Evolutionary conservation across 1,140 invertebrate genomes (phyloP), one percentile per base, ranked within the genome.

Genomic region (Ceratina calcarata): DNA sequence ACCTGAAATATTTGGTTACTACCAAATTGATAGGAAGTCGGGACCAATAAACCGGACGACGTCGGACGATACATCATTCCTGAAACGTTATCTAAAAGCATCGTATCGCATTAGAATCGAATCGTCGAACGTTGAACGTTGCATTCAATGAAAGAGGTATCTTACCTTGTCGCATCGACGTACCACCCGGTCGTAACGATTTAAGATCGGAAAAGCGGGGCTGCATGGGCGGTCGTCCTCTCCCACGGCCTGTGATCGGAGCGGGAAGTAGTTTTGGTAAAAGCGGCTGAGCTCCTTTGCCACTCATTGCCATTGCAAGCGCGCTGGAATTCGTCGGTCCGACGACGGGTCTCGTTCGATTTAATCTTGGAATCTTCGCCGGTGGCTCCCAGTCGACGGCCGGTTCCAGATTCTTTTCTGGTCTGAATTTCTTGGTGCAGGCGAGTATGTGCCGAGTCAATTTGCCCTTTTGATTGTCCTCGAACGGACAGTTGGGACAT

Each of bases 381-480:
- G 98, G 97, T 1, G 97, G 97, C 90, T 98, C 97, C 97, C 97
- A 98, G 89, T 98, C 97, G 12, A 95, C 92, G 0, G 97, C 95
- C 7, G 98, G 97, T 81, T 96, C 95, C 80, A 98, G 87, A 90
- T 98, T 98, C 45, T 95, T 93, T 73, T 98, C 97, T 0, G 97
- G 95, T 90, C 97, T 96, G 91, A 98, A 99, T 91, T 98, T 97
- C 92, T 98, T 98, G 20, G 95, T 94, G 93, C 98, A 99, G 4
- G 97, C 96, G n/a, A 96, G 94, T 78, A 97, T 94, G 93, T 99
- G 98, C 20, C 97, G 94, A 0, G 96, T 97, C 68, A 99, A 92
- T 93, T 98, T 98, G n/a, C 97, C 96, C 92, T 98, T 99, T 74
- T 97, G 96, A 89, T 98, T 98, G 87, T 98, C 97, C 91, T 99